Percentiles rank a stretch among this genome's conserved stretches.
Conservation (phyloP, 2,113 vertebrate species). For the Cranoglanis bouderius region DNA sequence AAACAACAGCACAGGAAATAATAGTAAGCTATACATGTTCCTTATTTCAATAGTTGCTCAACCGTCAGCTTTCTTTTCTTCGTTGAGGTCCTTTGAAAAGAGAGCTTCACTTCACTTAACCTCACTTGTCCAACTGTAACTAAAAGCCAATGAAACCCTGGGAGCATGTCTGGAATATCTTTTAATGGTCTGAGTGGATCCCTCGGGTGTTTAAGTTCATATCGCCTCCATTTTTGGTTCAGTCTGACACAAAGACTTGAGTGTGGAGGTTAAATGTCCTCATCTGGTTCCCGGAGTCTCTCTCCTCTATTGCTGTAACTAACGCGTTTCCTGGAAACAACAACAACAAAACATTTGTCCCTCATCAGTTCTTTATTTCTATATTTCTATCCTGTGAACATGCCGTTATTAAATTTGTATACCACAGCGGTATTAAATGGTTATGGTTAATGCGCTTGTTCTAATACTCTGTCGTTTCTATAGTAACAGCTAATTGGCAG, state of each 20-base stretch:
- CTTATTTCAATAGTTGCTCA: conserved; percentile 30
- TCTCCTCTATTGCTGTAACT: conserved; percentile 52
- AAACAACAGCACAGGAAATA: neutral
- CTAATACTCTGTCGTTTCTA: neutral
- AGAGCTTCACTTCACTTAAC: neutral
- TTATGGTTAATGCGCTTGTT: neutral
- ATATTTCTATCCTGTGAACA: neutral
- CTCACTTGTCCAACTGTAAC: neutral
- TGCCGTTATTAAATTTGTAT: neutral
- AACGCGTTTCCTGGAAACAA: conserved; percentile 58
- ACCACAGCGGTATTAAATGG: neutral
- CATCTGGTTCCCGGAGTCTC: conserved; percentile 63
- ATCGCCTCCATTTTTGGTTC: neutral
- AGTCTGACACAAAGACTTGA: neutral
- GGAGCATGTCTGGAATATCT: conserved; percentile 18
- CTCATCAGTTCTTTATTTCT: neutral
- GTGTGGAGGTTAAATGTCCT: conserved; percentile 55
- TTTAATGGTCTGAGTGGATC: conserved; percentile 50
- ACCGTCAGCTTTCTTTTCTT: conserved; percentile 55
- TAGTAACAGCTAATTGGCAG: neutral
- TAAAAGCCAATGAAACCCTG: neutral
- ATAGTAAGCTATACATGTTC: neutral
- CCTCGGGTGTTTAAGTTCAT: neutral
- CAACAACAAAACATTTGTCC: neutral
- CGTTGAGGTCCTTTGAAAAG: neutral